Evolutionary conservation across 2,113 vertebrate species (phyloP).

Genomic region (Suricata suricatta): DNA sequence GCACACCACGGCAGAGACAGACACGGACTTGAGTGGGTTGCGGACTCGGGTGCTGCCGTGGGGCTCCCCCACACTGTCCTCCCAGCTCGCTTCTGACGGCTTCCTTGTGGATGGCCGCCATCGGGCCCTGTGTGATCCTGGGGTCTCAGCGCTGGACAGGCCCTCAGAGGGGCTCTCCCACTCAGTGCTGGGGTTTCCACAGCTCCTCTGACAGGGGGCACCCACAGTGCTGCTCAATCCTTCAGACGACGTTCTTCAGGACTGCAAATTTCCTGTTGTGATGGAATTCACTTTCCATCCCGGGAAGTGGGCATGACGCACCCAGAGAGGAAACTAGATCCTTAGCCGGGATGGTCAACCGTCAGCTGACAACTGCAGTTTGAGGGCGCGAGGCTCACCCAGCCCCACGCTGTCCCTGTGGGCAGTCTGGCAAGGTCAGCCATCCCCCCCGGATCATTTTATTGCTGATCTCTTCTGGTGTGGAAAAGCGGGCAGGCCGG

Average conservation of each 20-base stretch:
- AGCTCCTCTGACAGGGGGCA: background rate
- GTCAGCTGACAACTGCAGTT: background rate
- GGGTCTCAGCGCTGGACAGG: background rate
- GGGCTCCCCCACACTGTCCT: background rate
- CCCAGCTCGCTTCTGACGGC: accelerated
- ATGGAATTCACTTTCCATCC: background rate
- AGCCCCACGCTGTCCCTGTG: background rate
- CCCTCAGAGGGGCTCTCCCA: background rate
- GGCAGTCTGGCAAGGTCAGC: background rate
- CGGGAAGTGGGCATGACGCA: background rate
- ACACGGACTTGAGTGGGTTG: background rate
- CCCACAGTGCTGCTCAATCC: background rate
- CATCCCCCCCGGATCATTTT: background rate
- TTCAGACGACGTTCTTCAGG: background rate
- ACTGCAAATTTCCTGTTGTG: background rate
- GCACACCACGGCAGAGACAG: background rate
- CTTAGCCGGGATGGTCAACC: accelerated
- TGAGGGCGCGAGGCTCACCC: background rate
- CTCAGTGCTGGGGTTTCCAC: background rate
- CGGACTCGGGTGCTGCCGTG: accelerated
- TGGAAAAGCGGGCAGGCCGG: background rate
- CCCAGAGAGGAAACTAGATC: background rate
- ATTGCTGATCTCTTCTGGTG: background rate
- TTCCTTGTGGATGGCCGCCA: background rate
- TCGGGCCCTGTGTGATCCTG: too few species aligned